Base-by-base conservation (phyloP, 2,797 vertebrate species). In the Amazona ochrocephala region DNA sequence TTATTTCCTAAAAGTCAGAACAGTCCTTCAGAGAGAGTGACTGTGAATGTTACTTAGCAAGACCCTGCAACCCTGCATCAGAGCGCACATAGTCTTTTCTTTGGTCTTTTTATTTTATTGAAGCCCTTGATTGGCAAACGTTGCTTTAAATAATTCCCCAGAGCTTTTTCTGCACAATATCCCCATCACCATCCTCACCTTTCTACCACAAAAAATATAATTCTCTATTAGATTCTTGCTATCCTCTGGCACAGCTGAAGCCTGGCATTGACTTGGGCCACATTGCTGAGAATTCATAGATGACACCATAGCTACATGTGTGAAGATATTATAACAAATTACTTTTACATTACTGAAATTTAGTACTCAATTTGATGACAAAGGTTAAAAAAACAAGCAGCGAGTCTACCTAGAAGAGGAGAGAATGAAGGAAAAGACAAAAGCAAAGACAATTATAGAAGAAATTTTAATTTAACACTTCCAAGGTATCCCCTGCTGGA, bases 81-180 rank as follows among this genome's bases (percentile, higher is more conserved):
- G 54, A 54, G 50, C 27, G 50, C 74, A 85, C 34, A 77, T 32
- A 90, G 73, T 92, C 88, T 94, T 95, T 86, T 95, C 74, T 75
- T 89, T 92, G 70, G 79, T 87, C 92, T 96, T 94, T 89, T 90
- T 93, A 79, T 96, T 94, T 97, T 96, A 97, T 95, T 95, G 96
- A 97, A 97, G 73, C 60, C 72, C 76, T 96, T 14, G 44, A 91
- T 94, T 79, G 94, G 83, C 67, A 94, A 56, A 78, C 32, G 66
- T 45, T 51, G 58, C 41, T 83, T 50, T 89, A 94, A 96, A 93
- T 94, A 80, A 93, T 61, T 77, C 56, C 56, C 56, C 56, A 67
- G 64, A 84, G 65, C 30, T 53, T 91, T 86, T 93, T 37, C 51
- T 68, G 77, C 44, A 85, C 60, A 80, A 71, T 39, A 80, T 79